Evolutionary conservation across 2,888 invertebrate species (phyloP).

Genomic region (Platycheirus albimanus): DNA sequence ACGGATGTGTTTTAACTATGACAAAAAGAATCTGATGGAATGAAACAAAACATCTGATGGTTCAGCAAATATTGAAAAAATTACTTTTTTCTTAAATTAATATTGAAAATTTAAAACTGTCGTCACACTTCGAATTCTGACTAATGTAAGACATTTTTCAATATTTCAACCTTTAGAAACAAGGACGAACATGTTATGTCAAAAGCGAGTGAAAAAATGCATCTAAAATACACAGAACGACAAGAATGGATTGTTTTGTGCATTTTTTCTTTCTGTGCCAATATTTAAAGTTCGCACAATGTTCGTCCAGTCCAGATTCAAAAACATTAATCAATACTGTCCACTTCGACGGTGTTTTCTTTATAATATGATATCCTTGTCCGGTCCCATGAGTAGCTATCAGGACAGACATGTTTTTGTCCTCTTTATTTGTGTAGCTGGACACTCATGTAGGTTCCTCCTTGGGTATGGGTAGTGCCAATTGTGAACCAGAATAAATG

Average conservation of each 20-base stretch:
- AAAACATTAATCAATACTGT: conserved; percentile 64
- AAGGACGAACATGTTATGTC: conserved; percentile 31
- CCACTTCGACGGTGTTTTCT: conserved; percentile 26
- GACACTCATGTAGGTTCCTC: conserved; percentile 31
- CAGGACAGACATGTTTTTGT: conserved; percentile 66
- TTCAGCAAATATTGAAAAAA: conserved; percentile 9
- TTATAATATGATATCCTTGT: conserved; percentile 23
- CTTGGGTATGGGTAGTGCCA: conserved; percentile 26
- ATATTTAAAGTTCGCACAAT: conserved; percentile 71
- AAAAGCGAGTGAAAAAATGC: conserved; percentile 4
- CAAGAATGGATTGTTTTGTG: conserved; percentile 14
- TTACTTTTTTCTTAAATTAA: neutral
- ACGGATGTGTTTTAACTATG: conserved; percentile 1
- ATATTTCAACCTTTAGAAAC: conserved; percentile 5
- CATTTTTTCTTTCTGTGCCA: conserved; percentile 45
- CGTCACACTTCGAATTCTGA: conserved; percentile 12
- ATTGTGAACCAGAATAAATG: conserved; percentile 60
- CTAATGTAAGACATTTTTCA: conserved; percentile 37
- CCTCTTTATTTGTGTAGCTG: conserved; percentile 19
- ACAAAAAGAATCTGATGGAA: conserved; percentile 15
- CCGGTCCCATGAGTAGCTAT: conserved; percentile 7
- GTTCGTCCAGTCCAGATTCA: conserved; percentile 34
- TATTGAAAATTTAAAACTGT: conserved; percentile 29
- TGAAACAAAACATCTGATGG: conserved; percentile 13
- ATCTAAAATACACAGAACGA: conserved; percentile 45